Evolutionary conservation across 2,113 vertebrate genomes (phyloP).

Genomic region (Todiramphus saurophagus): DNA sequence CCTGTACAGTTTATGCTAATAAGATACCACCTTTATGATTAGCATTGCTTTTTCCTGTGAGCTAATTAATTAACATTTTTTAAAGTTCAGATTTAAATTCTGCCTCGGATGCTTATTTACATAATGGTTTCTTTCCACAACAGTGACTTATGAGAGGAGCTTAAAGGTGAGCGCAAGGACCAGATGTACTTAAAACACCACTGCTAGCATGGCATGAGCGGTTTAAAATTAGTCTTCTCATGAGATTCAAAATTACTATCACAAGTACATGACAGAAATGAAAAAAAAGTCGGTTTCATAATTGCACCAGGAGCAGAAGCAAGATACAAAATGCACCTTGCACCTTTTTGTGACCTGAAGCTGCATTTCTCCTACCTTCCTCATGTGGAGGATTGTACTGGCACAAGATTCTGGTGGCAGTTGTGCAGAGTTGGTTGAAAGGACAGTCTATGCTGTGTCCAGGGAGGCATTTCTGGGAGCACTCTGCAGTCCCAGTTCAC

Average conservation of each 20-base stretch:
- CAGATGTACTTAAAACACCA: neutral
- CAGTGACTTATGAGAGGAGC: neutral
- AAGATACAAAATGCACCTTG: neutral
- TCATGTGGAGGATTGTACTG: neutral
- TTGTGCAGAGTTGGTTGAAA: neutral
- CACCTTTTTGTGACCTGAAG: neutral
- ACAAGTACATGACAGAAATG: neutral
- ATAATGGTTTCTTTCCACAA: neutral
- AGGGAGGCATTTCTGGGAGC: neutral
- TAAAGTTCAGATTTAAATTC: constrained; percentile 48
- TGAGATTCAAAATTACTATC: neutral
- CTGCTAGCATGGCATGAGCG: neutral
- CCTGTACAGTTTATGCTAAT: neutral
- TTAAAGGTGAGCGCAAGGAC: neutral
- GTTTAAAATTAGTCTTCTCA: neutral
- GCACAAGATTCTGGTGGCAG: neutral
- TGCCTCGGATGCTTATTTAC: neutral
- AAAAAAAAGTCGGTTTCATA: neutral
- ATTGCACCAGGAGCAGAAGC: neutral
- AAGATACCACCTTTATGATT: neutral
- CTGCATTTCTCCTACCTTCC: neutral
- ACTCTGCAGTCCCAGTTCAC: neutral
- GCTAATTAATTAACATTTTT: constrained; percentile 41
- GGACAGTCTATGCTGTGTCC: neutral
- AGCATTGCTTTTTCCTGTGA: neutral